Base-by-base conservation (phyloP, 2,888 invertebrate species). In the Volucella inflata region DNA sequence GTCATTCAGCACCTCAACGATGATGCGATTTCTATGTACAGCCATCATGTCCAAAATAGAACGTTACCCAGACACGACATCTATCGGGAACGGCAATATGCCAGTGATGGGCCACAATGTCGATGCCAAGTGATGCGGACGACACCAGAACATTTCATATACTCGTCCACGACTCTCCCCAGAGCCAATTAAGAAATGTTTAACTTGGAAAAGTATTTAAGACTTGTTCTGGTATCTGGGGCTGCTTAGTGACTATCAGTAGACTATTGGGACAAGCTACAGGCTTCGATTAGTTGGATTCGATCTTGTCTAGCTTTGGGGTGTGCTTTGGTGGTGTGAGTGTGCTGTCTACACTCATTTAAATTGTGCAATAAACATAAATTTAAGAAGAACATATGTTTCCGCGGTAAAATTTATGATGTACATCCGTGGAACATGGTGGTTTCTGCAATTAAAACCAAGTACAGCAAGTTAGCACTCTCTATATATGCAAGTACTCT, bases 1-100 rank as follows among this genome's bases (percentile, higher is more conserved):
- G 80, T 80, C 80, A 79, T 68, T 80, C 68, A 77, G 67, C 72
- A 17, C 62, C 48, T 21, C 40, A 68, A 80, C 85, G 85, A 85
- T 85, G 85, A 85, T 85, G 85, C 85, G 85, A 81, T 85, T 85
- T 85, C 85, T 81, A 85, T 85, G 85, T 85, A 72, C 76, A 76
- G 68, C 30, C 76, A 72, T 81, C 81, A 72, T 81, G 81, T 85
- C 72, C 30, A 68, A 81, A 85, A 81, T 81, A 81, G 76, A 85
- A 85, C 85, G 77, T 77, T 76, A 55, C 57, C 81, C 72, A 81
- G 80, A 80, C 85, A 85, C 81, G 81, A 81, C 85, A 85, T 72
- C 80, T 67, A 85, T 67, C 80, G 80, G 84, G 74, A 42, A 68
- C 51, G 42, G 62, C 50, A 40, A 57, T 48, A 46, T 17, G 60